Conservation (phyloP, 37 sponge, comb jelly and placozoan genomes). For the Petrosia ficiformis region DNA sequence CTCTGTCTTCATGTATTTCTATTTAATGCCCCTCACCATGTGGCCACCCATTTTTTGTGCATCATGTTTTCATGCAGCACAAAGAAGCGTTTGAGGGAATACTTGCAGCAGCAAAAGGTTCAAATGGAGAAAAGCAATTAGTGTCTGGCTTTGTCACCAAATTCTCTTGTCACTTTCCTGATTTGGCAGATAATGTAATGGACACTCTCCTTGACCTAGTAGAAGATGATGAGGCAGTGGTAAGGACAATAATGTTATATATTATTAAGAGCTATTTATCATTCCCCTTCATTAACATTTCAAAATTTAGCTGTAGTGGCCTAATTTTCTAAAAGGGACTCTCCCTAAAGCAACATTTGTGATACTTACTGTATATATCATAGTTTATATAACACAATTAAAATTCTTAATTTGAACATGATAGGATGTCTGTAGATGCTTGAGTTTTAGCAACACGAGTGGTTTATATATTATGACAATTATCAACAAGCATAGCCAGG, state of each 20-base stretch:
- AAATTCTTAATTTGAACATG: no score
- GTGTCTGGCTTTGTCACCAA: constrained; percentile 58
- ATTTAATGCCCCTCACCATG: constrained; percentile 1
- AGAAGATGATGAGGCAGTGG: constrained; percentile 61
- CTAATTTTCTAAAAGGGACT: no score
- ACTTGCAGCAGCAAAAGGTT: constrained; percentile 36
- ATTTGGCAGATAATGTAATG: constrained; percentile 26
- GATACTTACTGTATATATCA: no score
- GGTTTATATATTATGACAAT: no score
- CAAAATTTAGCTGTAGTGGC: neutral
- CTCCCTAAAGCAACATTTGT: no score
- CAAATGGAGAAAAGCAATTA: constrained; percentile 46
- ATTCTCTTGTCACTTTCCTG: constrained; percentile 47
- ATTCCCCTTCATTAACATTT: no score
- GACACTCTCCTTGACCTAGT: constrained; percentile 58
- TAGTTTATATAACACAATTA: no score
- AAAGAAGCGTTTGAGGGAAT: constrained; percentile 40
- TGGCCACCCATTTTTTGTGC: neutral
- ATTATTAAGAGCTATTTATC: no score
- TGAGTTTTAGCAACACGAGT: no score
- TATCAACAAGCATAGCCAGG: no score
- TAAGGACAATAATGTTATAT: neutral
- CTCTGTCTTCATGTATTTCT: no score
- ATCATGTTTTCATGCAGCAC: constrained; percentile 27
- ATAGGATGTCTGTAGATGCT: no score